A percentile compares a stretch with the other conserved stretches of the same genome.
Conservation (phyloP, 2,888 invertebrate species). For the Gymnocheta viridis region DNA sequence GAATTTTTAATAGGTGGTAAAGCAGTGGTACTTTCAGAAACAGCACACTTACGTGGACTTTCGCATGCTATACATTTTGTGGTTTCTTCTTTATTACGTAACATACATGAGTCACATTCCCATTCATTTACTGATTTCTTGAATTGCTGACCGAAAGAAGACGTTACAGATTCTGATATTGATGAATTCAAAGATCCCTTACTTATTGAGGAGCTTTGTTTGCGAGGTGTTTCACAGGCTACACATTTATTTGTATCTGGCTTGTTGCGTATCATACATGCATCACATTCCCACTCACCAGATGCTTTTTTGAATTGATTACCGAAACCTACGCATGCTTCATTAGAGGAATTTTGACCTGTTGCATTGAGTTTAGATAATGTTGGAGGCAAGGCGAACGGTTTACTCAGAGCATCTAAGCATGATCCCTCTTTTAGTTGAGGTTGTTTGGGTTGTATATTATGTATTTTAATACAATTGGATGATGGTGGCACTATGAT, state of each 20-base stretch:
- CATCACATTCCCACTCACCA: slow-evolving; percentile 86
- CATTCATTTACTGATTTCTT: slow-evolving; percentile 84
- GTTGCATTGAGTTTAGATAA: background rate
- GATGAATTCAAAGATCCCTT: background rate
- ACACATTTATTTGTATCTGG: slow-evolving; percentile 82
- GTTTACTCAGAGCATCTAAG: slow-evolving; percentile 79
- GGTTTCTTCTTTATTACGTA: slow-evolving; percentile 83
- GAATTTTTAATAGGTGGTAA: slow-evolving; percentile 68
- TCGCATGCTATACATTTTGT: slow-evolving; percentile 84
- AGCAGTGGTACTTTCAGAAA: background rate
- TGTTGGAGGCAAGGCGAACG: slow-evolving; percentile 50
- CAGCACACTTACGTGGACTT: slow-evolving; percentile 77
- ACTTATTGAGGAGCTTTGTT: slow-evolving; percentile 62
- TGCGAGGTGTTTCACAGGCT: slow-evolving; percentile 83
- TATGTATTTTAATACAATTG: background rate
- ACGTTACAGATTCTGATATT: slow-evolving; percentile 31
- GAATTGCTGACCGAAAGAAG: slow-evolving; percentile 79
- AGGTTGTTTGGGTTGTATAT: slow-evolving; percentile 59
- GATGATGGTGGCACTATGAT: slow-evolving; percentile 8
- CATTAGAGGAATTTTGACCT: slow-evolving; percentile 5
- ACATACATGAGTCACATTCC: slow-evolving; percentile 86
- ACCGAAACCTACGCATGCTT: slow-evolving; percentile 71
- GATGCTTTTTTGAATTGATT: slow-evolving; percentile 83
- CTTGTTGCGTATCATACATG: slow-evolving; percentile 85
- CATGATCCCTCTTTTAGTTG: slow-evolving; percentile 82